Conservation (phyloP, 2,888 invertebrate species). For the Philhelius pedissequus region DNA sequence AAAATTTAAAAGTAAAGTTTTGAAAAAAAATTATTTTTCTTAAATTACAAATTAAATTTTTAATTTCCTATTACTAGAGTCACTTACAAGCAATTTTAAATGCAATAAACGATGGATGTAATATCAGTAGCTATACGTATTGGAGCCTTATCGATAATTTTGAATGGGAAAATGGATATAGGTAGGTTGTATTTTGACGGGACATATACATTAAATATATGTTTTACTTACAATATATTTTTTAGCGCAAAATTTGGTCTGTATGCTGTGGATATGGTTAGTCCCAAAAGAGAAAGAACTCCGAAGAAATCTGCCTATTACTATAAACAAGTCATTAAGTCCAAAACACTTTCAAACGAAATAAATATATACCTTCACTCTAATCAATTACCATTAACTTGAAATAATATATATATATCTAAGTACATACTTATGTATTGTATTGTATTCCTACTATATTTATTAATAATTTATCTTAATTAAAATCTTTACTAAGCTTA, state of each 20-base stretch:
- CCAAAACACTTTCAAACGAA: background rate
- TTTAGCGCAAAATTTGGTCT: conserved; percentile 85
- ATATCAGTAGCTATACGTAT: conserved; percentile 72
- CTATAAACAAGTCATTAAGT: conserved; percentile 80
- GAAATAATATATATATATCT: background rate
- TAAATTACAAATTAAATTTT: background rate
- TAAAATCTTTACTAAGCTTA: no score
- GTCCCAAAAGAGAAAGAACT: conserved; percentile 81
- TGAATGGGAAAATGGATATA: conserved; percentile 74
- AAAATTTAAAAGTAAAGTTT: no score
- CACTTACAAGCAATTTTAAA: conserved; percentile 73
- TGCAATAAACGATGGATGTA: conserved; percentile 73
- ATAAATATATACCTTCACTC: background rate
- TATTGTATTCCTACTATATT: no score
- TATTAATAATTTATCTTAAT: no score
- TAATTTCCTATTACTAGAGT: conserved; percentile 53
- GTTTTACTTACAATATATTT: background rate
- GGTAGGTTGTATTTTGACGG: conserved; percentile 68
- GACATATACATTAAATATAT: background rate
- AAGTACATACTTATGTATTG: no score
- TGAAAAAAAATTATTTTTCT: background rate
- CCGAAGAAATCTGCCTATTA: conserved; percentile 83
- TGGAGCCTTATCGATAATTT: conserved; percentile 76
- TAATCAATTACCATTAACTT: background rate
- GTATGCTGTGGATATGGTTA: conserved; percentile 84